Conservation (phyloP, 2,113 vertebrate genomes). For the Amblyornis subalaris region DNA sequence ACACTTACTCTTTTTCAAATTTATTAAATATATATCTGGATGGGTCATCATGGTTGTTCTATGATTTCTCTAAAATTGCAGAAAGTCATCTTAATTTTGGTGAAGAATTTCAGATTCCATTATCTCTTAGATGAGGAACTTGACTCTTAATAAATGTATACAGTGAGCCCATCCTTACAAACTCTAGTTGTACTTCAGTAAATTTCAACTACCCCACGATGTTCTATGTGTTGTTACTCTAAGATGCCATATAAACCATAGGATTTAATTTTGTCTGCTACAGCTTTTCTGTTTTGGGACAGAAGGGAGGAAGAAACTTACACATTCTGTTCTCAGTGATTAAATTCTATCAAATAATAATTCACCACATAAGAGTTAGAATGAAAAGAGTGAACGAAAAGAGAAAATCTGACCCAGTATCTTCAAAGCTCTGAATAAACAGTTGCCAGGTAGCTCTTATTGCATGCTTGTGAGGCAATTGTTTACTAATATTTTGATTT, state of each 20-base stretch:
- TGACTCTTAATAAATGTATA: not conserved
- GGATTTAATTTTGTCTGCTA: not conserved
- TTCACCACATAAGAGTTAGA: not conserved
- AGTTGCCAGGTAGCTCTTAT: not conserved
- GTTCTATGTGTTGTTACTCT: not conserved
- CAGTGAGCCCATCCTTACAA: not conserved
- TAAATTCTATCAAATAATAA: not conserved
- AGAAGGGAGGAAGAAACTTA: not conserved
- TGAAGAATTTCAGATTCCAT: not conserved
- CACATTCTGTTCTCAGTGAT: not conserved
- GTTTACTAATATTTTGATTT: not conserved
- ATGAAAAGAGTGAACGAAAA: not conserved
- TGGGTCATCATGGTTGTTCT: not conserved
- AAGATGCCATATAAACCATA: not conserved
- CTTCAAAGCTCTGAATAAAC: not conserved
- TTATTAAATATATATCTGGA: not conserved
- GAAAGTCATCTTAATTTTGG: not conserved
- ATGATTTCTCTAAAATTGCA: not conserved
- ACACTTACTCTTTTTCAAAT: constrained; percentile 22
- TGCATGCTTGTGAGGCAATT: not conserved
- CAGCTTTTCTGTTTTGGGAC: not conserved
- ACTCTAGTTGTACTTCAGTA: not conserved
- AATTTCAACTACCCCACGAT: not conserved
- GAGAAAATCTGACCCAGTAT: not conserved
- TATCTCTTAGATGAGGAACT: not conserved